Evolutionary conservation across 2,888 invertebrate genomes (phyloP).

Genomic region (Hetaerina titia): DNA sequence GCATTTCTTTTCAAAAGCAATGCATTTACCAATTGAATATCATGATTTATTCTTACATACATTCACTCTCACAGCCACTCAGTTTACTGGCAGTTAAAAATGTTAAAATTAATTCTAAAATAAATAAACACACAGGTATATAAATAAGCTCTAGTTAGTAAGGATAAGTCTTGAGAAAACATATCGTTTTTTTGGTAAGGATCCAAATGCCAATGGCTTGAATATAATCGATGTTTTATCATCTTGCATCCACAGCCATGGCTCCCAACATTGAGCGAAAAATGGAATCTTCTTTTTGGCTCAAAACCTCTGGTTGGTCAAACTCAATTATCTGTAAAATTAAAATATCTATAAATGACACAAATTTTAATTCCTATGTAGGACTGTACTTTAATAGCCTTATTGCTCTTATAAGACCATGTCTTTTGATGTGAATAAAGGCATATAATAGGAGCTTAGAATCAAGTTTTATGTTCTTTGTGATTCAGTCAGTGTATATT

Average conservation of each 20-base stretch:
- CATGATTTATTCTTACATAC: too few relatives aligned
- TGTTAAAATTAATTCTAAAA: background rate
- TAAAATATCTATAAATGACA: background rate
- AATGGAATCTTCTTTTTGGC: constrained; percentile 74
- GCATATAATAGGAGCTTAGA: too few relatives aligned
- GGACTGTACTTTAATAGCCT: too few relatives aligned
- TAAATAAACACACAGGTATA: background rate
- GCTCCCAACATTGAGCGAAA: constrained; percentile 76
- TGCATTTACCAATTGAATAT: too few relatives aligned
- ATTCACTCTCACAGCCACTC: background rate
- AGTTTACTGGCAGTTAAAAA: background rate
- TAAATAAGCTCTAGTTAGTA: background rate
- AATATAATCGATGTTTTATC: background rate
- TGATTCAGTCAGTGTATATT: too few relatives aligned
- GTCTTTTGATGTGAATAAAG: too few relatives aligned
- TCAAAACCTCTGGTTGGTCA: constrained; percentile 75
- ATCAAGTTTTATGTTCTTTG: too few relatives aligned
- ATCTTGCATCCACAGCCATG: constrained; percentile 71
- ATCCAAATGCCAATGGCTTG: background rate
- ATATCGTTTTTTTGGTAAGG: background rate
- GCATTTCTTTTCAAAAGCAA: background rate
- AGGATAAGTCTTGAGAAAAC: background rate
- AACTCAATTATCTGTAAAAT: constrained; percentile 74
- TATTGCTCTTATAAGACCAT: too few relatives aligned
- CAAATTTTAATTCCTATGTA: too few relatives aligned